Evolutionary conservation across 1,140 invertebrate species (phyloP).

Genomic region (Gonioctena quinquepunctata): DNA sequence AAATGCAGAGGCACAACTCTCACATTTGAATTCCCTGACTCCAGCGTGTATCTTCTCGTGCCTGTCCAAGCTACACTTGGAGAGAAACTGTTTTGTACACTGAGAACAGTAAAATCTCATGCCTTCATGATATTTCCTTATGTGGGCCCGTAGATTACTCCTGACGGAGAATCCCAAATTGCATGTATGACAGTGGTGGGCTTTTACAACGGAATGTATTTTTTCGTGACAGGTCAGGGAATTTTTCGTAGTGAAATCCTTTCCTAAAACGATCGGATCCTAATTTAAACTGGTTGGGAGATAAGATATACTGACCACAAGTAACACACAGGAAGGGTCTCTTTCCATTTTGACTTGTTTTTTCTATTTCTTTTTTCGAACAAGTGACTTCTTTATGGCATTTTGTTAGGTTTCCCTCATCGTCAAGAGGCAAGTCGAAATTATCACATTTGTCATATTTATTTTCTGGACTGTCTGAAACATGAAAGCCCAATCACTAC

Average conservation of each 20-base stretch:
- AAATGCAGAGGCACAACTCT: slow-evolving; percentile 30
- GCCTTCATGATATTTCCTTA: slow-evolving; percentile 36
- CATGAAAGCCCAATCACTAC: no score
- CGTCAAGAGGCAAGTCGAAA: background rate
- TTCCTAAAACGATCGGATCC: slow-evolving; percentile 23
- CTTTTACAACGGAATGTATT: slow-evolving; percentile 33
- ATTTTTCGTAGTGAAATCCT: slow-evolving; percentile 35
- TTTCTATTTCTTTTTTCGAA: slow-evolving; percentile 20
- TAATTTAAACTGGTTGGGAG: no score
- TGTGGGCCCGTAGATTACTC: slow-evolving; percentile 35
- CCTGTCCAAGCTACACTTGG: slow-evolving; percentile 34
- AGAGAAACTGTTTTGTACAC: slow-evolving; percentile 28
- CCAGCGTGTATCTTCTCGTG: slow-evolving; percentile 36
- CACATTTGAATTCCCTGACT: slow-evolving; percentile 36
- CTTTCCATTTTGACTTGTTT: slow-evolving; percentile 29
- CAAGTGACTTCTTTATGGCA: slow-evolving; percentile 20
- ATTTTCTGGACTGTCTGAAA: background rate
- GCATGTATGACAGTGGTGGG: slow-evolving; percentile 29
- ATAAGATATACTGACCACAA: slow-evolving; percentile 34
- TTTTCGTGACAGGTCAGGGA: slow-evolving; percentile 39
- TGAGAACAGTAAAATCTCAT: slow-evolving; percentile 36
- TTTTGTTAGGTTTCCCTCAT: background rate
- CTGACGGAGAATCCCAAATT: slow-evolving; percentile 34
- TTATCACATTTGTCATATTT: background rate
- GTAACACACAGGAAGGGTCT: slow-evolving; percentile 36